Base-by-base conservation (phyloP, 2,888 invertebrate species). In the Emmelina monodactyla region DNA sequence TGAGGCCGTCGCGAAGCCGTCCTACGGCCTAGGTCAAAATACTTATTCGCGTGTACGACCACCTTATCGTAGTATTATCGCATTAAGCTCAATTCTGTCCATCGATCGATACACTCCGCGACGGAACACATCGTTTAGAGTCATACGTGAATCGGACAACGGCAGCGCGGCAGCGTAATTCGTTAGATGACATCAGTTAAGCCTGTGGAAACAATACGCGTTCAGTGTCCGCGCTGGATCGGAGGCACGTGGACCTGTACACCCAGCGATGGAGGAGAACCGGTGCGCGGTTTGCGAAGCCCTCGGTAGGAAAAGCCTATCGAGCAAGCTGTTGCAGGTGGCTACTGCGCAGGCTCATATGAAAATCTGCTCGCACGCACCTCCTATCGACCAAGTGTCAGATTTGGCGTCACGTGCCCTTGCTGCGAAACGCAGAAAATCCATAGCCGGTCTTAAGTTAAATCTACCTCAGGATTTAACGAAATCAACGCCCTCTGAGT, bases 141-240 rank as follows among this genome's bases (percentile, higher is more conserved):
- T 25, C n/a, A 3, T 11, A 25, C 25, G 25, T 25, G 9, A 10
- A 11, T 3, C 25, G 25, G 11, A 11, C 25, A 25, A 25, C 9
- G n/a, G n/a, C 3, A 25, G 25, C 25, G 52, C 69, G 73, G 67
- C 63, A 61, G 59, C 55, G 50, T 55, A 60, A 69, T 60, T 59
- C 62, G 59, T 67, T 68, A 70, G 71, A 78, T 79, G 79, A 79
- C 79, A 79, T 79, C 79, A 76, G 79, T 79, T 76, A 72, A 75
- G 64, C 62, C 59, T 67, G 54, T 68, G 58, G 65, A 65, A 63
- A 69, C 68, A 67, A 66, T 65, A 64, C 65, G 58, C 70, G 62
- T 66, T 76, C 78, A 79, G 79, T 79, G 68, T 67, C 68, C 66
- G 61, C 68, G 62, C 51, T 68, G 78, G 56, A 52, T 60, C 60